Percentiles rank a stretch among this genome's conserved stretches.
Conservation (phyloP, 2,888 invertebrate genomes). For the Caenorhabditis uteleia region DNA sequence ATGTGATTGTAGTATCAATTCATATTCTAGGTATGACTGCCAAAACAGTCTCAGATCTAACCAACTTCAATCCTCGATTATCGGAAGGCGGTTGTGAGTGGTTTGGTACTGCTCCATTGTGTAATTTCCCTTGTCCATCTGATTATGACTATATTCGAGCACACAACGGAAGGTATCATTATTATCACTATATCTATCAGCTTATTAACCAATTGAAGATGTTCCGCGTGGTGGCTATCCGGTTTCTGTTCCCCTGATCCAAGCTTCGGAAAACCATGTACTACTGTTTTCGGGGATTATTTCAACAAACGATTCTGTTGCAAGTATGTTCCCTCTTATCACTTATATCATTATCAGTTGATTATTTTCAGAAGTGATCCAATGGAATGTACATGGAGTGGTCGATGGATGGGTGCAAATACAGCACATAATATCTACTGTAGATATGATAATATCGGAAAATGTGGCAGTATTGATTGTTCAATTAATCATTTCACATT, state of each 20-base stretch:
- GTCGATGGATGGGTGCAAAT: conserved; percentile 66
- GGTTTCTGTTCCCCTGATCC: conserved; percentile 60
- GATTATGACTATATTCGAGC: conserved; percentile 63
- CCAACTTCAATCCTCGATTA: conserved; percentile 51
- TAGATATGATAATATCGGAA: conserved; percentile 58
- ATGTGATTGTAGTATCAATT: neutral
- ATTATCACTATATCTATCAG: neutral
- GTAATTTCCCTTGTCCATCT: conserved; percentile 63
- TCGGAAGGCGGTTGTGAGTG: conserved; percentile 59
- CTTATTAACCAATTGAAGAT: conserved; percentile 21
- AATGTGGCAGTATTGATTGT: conserved; percentile 59
- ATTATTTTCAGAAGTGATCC: conserved; percentile 54
- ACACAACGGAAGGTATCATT: conserved; percentile 54
- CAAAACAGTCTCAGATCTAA: conserved; percentile 56
- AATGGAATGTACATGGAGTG: conserved; percentile 62
- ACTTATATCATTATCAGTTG: neutral
- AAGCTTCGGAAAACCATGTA: conserved; percentile 64
- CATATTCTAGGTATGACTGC: conserved; percentile 58
- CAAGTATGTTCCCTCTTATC: conserved; percentile 43
- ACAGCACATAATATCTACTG: conserved; percentile 66
- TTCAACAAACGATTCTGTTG: conserved; percentile 66
- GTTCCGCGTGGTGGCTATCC: conserved; percentile 61
- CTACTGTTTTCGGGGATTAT: conserved; percentile 60
- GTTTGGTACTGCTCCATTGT: conserved; percentile 66
- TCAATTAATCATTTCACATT: conserved; percentile 58